phyloP scores from a whole-genome alignment of 1,140 invertebrate genomes.

The Trigoniulus corallinus region DNA sequence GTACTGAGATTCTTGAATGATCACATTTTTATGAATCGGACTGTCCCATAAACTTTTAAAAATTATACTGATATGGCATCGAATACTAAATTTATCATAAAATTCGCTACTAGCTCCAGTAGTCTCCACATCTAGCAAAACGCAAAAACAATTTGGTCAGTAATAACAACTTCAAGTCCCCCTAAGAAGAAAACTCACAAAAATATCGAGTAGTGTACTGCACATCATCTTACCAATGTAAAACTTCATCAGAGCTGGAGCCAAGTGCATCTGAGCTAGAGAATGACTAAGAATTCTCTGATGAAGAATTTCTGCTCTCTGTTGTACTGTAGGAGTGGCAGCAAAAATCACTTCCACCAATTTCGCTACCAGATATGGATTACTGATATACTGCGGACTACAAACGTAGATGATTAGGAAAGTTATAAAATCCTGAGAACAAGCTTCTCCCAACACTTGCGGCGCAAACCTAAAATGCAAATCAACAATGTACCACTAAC shows the following conservation, averaged over 20 bases:
- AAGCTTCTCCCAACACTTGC: slow-evolving; percentile 49
- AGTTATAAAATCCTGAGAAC: slow-evolving; percentile 66
- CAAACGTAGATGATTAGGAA: slow-evolving; percentile 80
- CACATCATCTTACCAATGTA: slow-evolving; percentile 47
- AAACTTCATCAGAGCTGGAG: slow-evolving; percentile 88
- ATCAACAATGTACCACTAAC: not conserved
- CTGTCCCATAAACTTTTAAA: slow-evolving; percentile 49
- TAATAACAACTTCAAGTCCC: not conserved
- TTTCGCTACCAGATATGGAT: slow-evolving; percentile 91
- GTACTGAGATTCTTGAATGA: slow-evolving; percentile 36
- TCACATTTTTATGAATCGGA: slow-evolving; percentile 27
- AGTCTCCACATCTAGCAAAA: slow-evolving; percentile 69
- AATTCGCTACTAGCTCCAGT: slow-evolving; percentile 95
- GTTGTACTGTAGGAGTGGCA: slow-evolving; percentile 60
- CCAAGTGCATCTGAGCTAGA: slow-evolving; percentile 60
- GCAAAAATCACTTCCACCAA: slow-evolving; percentile 83
- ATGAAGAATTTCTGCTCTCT: slow-evolving; percentile 41
- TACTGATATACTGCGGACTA: slow-evolving; percentile 74
- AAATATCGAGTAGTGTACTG: no score
- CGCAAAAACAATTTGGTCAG: slow-evolving; percentile 5
- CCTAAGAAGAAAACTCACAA: not conserved
- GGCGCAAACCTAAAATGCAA: slow-evolving; percentile 50
- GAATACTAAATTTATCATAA: slow-evolving; percentile 97
- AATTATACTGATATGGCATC: slow-evolving; percentile 93
- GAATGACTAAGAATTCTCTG: slow-evolving; percentile 63